Conservation (phyloP, 2,797 vertebrate genomes). For the Alcedo quadribrachys region DNA sequence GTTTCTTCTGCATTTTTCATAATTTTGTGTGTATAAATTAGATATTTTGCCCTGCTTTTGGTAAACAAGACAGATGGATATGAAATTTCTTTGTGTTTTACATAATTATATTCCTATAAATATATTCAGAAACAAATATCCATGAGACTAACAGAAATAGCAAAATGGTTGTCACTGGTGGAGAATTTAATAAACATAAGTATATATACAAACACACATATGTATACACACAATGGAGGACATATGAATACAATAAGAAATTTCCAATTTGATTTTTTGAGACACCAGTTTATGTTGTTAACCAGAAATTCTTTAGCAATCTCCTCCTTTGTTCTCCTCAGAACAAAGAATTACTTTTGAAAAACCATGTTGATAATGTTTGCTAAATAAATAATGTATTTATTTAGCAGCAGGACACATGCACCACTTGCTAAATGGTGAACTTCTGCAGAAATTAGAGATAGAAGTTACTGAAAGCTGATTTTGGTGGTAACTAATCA, state of each 20-base stretch:
- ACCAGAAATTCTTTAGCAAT: not conserved
- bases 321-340: not conserved
- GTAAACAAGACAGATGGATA: not conserved
- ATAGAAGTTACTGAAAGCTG: not conserved
- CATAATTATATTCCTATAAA: not conserved
- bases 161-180: not conserved
- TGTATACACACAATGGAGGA: not conserved
- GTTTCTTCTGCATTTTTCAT: not conserved
- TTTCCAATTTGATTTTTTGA: not conserved
- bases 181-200: not conserved
- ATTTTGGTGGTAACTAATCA: not conserved
- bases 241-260: not conserved
- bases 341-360: not conserved
- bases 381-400: not conserved
- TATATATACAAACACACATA: not conserved
- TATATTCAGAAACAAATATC: slow-evolving; percentile 2
- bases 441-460: not conserved
- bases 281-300: not conserved
- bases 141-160: not conserved
- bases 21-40: not conserved
- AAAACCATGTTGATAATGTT: not conserved
- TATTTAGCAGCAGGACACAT: not conserved
- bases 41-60: not conserved
- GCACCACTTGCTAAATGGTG: not conserved
- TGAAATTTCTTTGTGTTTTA: not conserved